Conservation (phyloP, 2,113 vertebrate genomes). For the Acinonyx jubatus region DNA sequence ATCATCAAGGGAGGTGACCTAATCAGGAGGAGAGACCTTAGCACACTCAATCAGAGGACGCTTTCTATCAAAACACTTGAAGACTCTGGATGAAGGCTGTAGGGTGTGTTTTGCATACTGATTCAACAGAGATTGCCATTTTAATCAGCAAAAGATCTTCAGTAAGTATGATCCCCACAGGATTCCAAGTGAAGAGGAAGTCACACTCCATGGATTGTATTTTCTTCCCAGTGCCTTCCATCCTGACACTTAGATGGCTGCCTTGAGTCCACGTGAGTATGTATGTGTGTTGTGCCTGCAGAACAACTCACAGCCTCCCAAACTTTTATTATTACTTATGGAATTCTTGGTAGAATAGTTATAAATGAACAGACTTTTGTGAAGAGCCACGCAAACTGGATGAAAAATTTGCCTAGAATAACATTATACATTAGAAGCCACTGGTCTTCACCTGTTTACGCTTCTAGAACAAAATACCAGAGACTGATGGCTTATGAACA, state of each 20-base stretch:
- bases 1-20: slow-evolving; percentile 67
- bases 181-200: slow-evolving; percentile 43
- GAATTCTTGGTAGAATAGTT: not conserved
- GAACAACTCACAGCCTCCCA: not conserved
- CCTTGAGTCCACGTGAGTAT: not conserved
- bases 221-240: not conserved
- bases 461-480: not conserved
- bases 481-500: not conserved
- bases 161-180: not conserved
- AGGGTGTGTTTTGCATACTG: slow-evolving; percentile 26
- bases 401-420: not conserved
- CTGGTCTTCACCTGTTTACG: not conserved
- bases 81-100: slow-evolving; percentile 38
- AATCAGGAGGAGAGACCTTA: slow-evolving; percentile 66
- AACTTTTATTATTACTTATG: not conserved
- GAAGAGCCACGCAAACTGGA: not conserved
- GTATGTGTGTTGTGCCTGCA: not conserved
- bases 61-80: slow-evolving; percentile 71
- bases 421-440: not conserved
- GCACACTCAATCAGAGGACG: slow-evolving; percentile 38
- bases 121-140: slow-evolving; percentile 51
- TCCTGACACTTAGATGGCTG: not conserved
- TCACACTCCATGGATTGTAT: not conserved
- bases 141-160: slow-evolving; percentile 58
- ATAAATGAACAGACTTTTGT: not conserved